phyloP scores from a whole-genome alignment of 2,113 vertebrate genomes.

The Anas platyrhynchos region DNA sequence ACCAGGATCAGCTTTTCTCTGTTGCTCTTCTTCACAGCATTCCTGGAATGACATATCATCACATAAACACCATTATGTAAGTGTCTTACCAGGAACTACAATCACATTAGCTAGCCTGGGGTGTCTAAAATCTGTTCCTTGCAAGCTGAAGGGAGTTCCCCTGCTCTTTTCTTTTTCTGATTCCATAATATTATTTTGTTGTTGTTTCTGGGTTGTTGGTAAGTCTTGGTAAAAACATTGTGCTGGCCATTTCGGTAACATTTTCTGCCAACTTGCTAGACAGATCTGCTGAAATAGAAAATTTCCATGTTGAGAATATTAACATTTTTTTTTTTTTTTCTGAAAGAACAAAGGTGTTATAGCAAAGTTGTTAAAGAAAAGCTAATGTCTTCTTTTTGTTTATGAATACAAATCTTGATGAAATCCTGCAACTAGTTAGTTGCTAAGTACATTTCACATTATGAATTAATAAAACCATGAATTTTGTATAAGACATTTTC shows the following conservation, averaged over 20 bases:
- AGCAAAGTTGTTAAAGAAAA: neutral
- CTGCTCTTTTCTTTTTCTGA: neutral
- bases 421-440: conserved; percentile 4
- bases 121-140: neutral
- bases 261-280: neutral
- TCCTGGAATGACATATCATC: neutral
- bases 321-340: neutral
- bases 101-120: neutral
- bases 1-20: neutral
- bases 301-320: neutral
- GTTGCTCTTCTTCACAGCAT: neutral
- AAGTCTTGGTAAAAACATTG: neutral
- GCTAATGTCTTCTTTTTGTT: neutral
- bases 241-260: neutral
- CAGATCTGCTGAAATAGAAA: neutral
- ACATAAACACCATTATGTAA: rapidly evolving
- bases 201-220: neutral
- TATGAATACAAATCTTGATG: neutral
- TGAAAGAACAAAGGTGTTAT: neutral
- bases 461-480: conserved; percentile 42
- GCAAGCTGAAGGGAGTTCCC: neutral
- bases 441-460: conserved; percentile 25
- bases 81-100: neutral
- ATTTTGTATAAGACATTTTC: conserved; percentile 38
- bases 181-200: rapidly evolving